Evolutionary conservation across 2,888 invertebrate genomes (phyloP).

Genomic region (Eustalomyia histrio): DNA sequence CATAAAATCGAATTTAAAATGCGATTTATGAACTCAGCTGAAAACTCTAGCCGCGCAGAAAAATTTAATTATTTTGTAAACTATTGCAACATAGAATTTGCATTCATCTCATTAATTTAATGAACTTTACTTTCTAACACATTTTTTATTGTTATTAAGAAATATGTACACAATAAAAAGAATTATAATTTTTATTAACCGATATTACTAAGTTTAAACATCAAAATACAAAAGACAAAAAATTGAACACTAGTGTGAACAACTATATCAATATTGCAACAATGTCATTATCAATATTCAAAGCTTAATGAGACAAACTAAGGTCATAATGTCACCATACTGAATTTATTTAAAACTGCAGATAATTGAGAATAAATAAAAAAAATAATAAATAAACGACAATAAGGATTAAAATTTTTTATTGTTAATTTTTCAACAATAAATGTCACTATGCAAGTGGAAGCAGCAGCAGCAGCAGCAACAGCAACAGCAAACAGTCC

Average conservation of each 20-base stretch:
- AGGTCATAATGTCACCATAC: slow-evolving; percentile 29
- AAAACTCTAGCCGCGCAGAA: no score
- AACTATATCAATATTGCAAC: neutral
- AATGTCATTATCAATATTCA: slow-evolving; percentile 9
- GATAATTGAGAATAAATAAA: slow-evolving; percentile 13
- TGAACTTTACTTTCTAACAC: no score
- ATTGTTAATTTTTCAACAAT: slow-evolving; percentile 40
- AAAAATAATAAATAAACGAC: neutral
- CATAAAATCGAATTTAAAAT: no score
- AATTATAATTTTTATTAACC: no score
- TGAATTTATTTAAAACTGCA: slow-evolving; percentile 29
- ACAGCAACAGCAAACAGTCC: neutral
- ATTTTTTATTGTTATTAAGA: no score
- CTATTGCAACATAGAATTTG: no score
- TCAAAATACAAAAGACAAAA: no score
- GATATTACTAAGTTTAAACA: no score
- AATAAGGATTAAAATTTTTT: slow-evolving; percentile 30
- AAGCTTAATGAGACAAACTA: slow-evolving; percentile 37
- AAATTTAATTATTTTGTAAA: no score
- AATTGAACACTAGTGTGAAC: slow-evolving; percentile 13
- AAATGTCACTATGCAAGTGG: slow-evolving; percentile 36
- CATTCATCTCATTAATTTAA: no score
- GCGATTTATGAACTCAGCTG: no score
- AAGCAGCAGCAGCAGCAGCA: slow-evolving; percentile 13
- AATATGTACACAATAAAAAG: no score